Percentiles rank a stretch among this genome's conserved stretches.
phyloP scores from a whole-genome alignment of 2,113 vertebrate genomes.

The Laticauda colubrina region DNA sequence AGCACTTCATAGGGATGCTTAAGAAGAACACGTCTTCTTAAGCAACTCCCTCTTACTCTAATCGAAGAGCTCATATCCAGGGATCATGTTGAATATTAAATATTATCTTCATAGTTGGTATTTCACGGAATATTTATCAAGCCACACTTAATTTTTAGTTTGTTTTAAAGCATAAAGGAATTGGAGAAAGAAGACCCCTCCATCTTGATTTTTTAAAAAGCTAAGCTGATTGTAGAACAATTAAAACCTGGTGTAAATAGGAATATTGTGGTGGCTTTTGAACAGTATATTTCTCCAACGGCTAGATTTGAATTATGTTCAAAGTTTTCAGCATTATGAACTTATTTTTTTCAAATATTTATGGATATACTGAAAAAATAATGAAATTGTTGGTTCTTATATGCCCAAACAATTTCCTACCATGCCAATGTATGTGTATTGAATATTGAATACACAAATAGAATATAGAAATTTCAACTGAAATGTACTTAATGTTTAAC shows the following conservation, averaged over 20 bases:
- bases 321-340: not conserved
- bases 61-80: not conserved
- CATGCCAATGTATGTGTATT: not conserved
- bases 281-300: not conserved
- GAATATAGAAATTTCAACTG: not conserved
- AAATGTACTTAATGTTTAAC: not conserved
- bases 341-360: not conserved
- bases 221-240: not conserved
- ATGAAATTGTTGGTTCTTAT: constrained; percentile 19
- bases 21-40: not conserved
- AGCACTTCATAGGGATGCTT: not conserved
- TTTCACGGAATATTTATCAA: not conserved
- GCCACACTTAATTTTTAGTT: not conserved
- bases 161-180: not conserved
- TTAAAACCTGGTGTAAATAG: not conserved
- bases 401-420: not conserved
- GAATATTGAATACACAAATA: not conserved
- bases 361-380: constrained; percentile 14
- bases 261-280: not conserved
- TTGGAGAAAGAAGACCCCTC: not conserved
- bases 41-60: not conserved
- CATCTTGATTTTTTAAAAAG: not conserved
- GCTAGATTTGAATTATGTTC: not conserved
- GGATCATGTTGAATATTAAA: not conserved
- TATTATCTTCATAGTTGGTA: not conserved